phyloP scores from a whole-genome alignment of 2,113 vertebrate genomes.

The Phalacrocorax aristotelis region DNA sequence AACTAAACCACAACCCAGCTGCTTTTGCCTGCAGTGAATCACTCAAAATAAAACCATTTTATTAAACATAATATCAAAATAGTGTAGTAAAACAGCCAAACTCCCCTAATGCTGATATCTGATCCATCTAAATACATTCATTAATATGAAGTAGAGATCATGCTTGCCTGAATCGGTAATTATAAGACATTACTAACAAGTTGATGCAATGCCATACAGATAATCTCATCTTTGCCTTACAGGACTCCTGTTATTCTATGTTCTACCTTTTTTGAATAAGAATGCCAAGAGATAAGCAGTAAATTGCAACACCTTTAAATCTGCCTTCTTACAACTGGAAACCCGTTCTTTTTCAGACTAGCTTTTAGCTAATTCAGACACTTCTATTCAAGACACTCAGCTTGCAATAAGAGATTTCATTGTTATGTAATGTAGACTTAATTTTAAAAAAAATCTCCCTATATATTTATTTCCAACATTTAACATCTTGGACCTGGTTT shows the following conservation, averaged over 20 bases:
- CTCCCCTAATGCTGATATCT: neutral
- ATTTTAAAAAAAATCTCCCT: neutral
- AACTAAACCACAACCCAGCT: neutral
- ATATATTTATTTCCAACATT: neutral
- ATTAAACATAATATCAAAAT: neutral
- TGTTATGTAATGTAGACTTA: neutral
- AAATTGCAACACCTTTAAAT: neutral
- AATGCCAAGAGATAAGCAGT: neutral
- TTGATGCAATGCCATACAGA: neutral
- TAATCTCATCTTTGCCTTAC: constrained; percentile 12
- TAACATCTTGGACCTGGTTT: neutral
- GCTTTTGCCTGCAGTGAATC: neutral
- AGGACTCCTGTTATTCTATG: neutral
- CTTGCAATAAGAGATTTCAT: neutral
- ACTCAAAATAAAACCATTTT: neutral
- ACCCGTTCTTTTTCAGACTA: neutral
- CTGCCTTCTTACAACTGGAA: neutral
- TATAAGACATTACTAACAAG: constrained; percentile 9
- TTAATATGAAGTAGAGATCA: neutral
- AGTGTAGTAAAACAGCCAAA: neutral
- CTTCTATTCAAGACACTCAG: neutral
- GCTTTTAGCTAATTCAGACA: neutral
- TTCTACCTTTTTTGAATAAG: neutral
- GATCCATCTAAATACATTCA: neutral
- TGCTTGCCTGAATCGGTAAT: constrained; percentile 9